These are phyloP conservation scores for Leucopsar rothschildi DNA, from an alignment of 2,113 vertebrate genomes.

Conservation along the genomic window DNA sequence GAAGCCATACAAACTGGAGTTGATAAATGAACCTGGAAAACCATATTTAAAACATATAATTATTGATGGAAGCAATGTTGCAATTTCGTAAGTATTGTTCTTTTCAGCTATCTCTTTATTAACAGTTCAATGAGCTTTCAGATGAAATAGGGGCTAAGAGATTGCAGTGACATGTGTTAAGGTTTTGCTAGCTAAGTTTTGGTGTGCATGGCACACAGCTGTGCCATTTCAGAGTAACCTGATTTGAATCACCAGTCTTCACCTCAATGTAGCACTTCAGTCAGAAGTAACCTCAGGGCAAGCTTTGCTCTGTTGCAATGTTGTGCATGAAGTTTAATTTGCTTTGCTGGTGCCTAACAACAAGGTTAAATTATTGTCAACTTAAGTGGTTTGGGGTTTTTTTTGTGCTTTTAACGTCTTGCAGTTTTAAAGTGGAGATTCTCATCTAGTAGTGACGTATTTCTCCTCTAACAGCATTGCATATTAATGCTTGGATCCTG, in stretches of 20 bases:
- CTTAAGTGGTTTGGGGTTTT: not conserved
- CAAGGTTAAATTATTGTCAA: not conserved
- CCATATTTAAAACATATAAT: constrained; percentile 85
- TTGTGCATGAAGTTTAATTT: not conserved
- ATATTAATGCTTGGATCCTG: not conserved
- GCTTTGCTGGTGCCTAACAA: not conserved
- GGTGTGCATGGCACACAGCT: not conserved
- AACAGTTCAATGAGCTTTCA: not conserved
- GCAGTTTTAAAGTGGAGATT: not conserved
- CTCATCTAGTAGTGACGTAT: not conserved
- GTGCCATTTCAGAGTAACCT: not conserved
- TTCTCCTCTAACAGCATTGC: not conserved
- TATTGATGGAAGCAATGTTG: constrained; percentile 97
- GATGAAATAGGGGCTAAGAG: not conserved
- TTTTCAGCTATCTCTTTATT: not conserved
- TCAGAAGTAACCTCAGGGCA: not conserved
- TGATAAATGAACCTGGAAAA: constrained; percentile 87
- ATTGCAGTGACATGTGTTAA: not conserved
- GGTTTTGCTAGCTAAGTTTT: not conserved
- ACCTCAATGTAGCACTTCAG: not conserved
- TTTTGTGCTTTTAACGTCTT: not conserved
- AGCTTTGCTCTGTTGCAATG: not conserved
- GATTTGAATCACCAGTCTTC: not conserved
- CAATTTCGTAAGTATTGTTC: constrained; percentile 87
- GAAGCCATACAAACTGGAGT: constrained; percentile 84